These are phyloP conservation scores for Serilophus lunatus DNA, from an alignment of 2,113 vertebrate species.

Conservation along the genomic window DNA sequence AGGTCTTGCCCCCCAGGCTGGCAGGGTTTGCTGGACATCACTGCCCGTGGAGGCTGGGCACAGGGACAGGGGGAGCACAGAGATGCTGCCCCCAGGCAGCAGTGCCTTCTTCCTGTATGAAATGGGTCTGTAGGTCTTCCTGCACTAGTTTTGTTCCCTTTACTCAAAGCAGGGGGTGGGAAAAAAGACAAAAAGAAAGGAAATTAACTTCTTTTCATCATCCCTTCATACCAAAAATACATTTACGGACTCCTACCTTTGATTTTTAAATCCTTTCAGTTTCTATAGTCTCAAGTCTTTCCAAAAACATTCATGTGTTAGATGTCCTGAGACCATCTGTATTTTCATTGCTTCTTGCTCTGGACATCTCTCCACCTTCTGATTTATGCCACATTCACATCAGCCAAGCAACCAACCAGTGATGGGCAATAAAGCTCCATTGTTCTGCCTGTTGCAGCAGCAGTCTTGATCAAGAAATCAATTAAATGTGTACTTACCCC, in stretches of 20 bases:
- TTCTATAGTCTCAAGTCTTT: not conserved
- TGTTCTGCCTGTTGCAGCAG: not conserved
- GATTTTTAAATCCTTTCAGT: not conserved
- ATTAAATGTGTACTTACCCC: not conserved
- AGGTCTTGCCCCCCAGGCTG: no score
- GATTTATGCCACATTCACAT: not conserved
- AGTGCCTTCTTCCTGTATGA: not conserved
- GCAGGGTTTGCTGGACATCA: not conserved
- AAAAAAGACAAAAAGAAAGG: fast-evolving
- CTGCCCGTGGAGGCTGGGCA: not conserved
- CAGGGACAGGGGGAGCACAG: not conserved
- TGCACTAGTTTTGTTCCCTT: not conserved
- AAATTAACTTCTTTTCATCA: not conserved
- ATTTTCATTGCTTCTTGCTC: not conserved
- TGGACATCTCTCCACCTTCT: not conserved
- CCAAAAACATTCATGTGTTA: not conserved
- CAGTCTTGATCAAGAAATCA: not conserved
- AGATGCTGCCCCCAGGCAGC: not conserved
- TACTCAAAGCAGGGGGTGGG: not conserved
- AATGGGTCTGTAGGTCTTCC: not conserved
- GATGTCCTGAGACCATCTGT: not conserved
- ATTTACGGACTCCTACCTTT: not conserved
- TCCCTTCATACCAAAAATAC: not conserved
- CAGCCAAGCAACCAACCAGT: not conserved
- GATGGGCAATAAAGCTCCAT: not conserved